Percentiles rank a stretch among this genome's conserved stretches.
phyloP scores from a whole-genome alignment of 2,797 vertebrate species.

The Microchirus variegatus region DNA sequence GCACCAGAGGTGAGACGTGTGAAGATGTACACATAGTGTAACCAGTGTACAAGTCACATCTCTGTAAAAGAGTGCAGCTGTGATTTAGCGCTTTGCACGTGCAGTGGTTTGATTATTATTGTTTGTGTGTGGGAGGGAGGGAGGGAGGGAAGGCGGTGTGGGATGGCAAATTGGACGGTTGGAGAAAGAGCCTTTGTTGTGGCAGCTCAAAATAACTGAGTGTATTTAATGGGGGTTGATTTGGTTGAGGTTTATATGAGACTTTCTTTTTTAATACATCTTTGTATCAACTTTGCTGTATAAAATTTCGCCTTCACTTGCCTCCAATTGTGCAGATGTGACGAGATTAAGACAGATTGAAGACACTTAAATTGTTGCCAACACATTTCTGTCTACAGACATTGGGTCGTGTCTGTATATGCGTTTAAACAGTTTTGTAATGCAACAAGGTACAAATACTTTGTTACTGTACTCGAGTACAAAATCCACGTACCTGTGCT shows the following conservation, averaged over 20 bases:
- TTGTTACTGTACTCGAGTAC: no score
- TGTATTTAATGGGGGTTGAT: constrained; percentile 53
- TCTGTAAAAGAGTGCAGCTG: constrained; percentile 47
- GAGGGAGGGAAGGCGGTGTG: constrained; percentile 40
- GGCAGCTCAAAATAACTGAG: constrained; percentile 64
- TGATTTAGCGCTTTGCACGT: constrained; percentile 25
- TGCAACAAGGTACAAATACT: no score
- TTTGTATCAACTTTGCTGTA: no score
- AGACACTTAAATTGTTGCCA: neutral
- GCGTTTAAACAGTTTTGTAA: neutral
- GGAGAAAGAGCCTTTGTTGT: constrained; percentile 64
- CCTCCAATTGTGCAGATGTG: no score
- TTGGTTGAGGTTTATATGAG: constrained; percentile 24
- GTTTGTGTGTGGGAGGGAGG: constrained; percentile 44
- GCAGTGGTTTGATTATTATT: constrained; percentile 32
- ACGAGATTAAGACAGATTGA: neutral
- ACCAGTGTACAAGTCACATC: constrained; percentile 29
- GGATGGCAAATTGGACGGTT: constrained; percentile 65
- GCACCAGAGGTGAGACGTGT: constrained; percentile 90
- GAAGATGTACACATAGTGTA: neutral
- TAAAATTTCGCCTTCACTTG: no score
- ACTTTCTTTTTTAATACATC: constrained; percentile 7
- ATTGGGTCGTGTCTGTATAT: neutral
- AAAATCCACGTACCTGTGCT: no score
- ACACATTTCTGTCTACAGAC: neutral